phyloP scores from a whole-genome alignment of 1,140 invertebrate genomes.

The Pantala flavescens region DNA sequence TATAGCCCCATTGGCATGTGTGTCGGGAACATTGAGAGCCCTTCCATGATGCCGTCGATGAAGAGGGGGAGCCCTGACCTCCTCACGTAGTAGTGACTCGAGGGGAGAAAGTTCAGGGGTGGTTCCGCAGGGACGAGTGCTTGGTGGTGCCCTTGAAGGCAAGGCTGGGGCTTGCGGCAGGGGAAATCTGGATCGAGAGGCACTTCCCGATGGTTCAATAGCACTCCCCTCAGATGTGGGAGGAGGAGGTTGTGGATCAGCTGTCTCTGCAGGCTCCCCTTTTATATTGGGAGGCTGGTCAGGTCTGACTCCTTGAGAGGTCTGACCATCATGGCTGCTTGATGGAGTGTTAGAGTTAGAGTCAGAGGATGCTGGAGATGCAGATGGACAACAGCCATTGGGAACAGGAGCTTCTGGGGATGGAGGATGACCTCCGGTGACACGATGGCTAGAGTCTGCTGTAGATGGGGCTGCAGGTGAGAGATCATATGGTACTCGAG shows the following conservation, averaged over 20 bases:
- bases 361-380: slow-evolving; percentile 64
- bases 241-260: slow-evolving; percentile 37
- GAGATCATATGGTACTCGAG: not conserved
- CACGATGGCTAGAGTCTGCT: slow-evolving; percentile 6
- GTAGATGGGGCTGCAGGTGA: not conserved
- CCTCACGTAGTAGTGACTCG: slow-evolving; percentile 69
- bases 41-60: not conserved
- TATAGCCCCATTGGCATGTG: slow-evolving; percentile 47
- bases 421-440: not conserved
- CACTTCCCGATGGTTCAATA: slow-evolving; percentile 23
- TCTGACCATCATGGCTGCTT: slow-evolving; percentile 37
- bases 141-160: slow-evolving; percentile 25
- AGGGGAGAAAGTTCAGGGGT: slow-evolving; percentile 59
- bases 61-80: slow-evolving; percentile 29
- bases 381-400: slow-evolving; percentile 39
- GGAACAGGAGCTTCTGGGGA: not conserved
- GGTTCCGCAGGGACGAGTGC: slow-evolving; percentile 60
- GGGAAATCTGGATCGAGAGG: slow-evolving; percentile 26
- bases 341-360: slow-evolving; percentile 60
- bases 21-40: slow-evolving; percentile 22
- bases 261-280: not conserved
- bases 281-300: slow-evolving; percentile 26
- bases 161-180: not conserved
- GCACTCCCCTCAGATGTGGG: slow-evolving; percentile 53
- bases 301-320: slow-evolving; percentile 34